Conservation (phyloP, 2,113 vertebrate species). For the Stomatorhinus ivindoensis region DNA sequence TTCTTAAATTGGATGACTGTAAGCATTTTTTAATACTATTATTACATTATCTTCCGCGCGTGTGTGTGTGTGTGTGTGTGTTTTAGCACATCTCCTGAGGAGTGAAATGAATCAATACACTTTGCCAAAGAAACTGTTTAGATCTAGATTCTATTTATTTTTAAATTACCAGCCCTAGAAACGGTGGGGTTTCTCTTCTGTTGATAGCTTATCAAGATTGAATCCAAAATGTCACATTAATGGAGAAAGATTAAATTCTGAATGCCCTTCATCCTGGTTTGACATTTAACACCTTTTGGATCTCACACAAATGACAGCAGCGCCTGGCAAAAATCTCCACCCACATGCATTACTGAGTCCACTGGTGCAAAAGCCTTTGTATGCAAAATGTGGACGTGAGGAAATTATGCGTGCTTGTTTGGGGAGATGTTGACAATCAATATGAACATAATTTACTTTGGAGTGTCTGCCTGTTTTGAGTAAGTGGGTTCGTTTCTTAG, state of each 20-base stretch:
- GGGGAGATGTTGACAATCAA: neutral
- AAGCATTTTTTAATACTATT: neutral
- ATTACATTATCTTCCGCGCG: constrained; percentile 3
- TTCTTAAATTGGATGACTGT: neutral
- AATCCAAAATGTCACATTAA: constrained; percentile 51
- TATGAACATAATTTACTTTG: neutral
- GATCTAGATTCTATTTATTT: constrained; percentile 40
- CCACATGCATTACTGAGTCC: neutral
- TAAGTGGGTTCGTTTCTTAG: neutral
- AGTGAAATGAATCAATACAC: constrained; percentile 29
- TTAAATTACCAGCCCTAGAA: constrained; percentile 37
- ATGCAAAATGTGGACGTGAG: neutral
- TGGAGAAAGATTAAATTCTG: constrained; percentile 29
- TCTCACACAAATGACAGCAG: constrained; percentile 16
- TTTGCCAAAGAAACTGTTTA: constrained; percentile 26
- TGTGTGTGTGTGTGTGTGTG: neutral
- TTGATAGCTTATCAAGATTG: constrained; percentile 47
- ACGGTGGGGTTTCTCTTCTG: constrained; percentile 42
- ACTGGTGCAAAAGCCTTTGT: neutral
- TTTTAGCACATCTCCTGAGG: constrained; percentile 5
- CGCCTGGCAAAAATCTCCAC: constrained; percentile 16
- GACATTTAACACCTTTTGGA: constrained; percentile 34
- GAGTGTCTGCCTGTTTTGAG: neutral
- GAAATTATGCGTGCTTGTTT: neutral
- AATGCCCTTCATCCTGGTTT: constrained; percentile 38